Evolutionary conservation across 2,113 vertebrate genomes (phyloP).

Genomic region (Atrichornis clamosus): DNA sequence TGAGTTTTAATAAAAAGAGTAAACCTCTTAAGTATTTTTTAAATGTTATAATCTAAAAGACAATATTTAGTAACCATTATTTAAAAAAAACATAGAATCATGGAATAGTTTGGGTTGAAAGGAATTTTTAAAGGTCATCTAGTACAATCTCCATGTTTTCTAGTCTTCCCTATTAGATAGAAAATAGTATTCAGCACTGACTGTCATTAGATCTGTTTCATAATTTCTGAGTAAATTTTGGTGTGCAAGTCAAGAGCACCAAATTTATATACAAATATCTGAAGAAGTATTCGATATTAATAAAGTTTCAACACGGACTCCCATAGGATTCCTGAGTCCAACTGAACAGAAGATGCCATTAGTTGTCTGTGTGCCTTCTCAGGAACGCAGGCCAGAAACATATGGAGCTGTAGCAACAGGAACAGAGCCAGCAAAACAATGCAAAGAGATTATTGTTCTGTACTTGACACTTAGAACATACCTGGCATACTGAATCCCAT

Average conservation of each 20-base stretch:
- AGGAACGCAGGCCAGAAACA: background rate
- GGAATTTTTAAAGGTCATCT: background rate
- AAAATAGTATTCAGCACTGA: background rate
- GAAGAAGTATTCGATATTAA: background rate
- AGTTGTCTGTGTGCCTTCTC: background rate
- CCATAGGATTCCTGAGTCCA: background rate
- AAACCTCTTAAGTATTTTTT: background rate
- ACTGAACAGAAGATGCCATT: background rate
- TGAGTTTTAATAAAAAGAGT: background rate
- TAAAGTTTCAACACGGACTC: background rate
- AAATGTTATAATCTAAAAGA: background rate
- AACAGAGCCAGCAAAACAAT: background rate
- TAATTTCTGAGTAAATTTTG: conserved; percentile 9
- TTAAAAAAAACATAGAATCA: background rate
- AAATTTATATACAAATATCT: background rate
- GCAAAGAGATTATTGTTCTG: background rate
- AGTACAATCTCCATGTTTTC: background rate
- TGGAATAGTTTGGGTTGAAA: background rate
- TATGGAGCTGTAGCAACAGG: background rate
- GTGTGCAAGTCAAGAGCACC: background rate
- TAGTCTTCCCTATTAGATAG: background rate
- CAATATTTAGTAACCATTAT: background rate
- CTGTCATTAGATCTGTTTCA: background rate
- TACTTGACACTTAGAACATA: background rate
- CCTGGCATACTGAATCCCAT: background rate